Base-by-base conservation (phyloP, 2,888 invertebrate species). In the Synergus gifuensis region DNA sequence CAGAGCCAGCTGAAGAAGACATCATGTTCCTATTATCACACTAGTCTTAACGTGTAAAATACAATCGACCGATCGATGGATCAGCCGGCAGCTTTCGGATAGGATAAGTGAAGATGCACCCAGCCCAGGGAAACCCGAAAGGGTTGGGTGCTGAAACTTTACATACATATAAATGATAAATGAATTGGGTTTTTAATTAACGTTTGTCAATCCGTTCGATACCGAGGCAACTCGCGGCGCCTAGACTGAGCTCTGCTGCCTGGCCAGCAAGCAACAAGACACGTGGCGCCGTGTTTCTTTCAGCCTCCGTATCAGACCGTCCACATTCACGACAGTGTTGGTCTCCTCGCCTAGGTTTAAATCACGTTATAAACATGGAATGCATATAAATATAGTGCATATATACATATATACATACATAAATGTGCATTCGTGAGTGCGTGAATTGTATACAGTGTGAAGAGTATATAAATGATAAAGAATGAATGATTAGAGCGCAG, bases 21-120 rank as follows among this genome's bases (percentile, higher is more conserved):
- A 90, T 86, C 90, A 91, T 92, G 92, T 92, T 91, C 92, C 92
- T 92, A 91, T 91, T 91, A 89, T 91, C 89, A 89, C 90, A 90
- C 92, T 92, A 92, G 92, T 92, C 92, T 90, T 91, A 90, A 89
- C 82, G 85, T 88, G 90, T 91, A 87, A 85, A 86, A 82, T 82
- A 83, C 78, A 83, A 79, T 79, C 83, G 84, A 85, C 84, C 81
- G 83, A 82, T 84, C 83, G 80, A 77, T 78, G 67, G 76, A 49
- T 63, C 77, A 16, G 78, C 67, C 82, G 79, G 79, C 44, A 62
- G 44, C 63, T 64, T 46, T 77, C 16, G 77, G 60, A 60, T 62
- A 16, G 77, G 22, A 62, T 40, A 76, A 8, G 40, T 42, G 40
- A 40, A 36, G 11, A n/a, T 28, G 16, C 40, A 11, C 76, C 40